Base-by-base conservation (phyloP, 2,888 invertebrate genomes). In the Odontomyia ornata region DNA sequence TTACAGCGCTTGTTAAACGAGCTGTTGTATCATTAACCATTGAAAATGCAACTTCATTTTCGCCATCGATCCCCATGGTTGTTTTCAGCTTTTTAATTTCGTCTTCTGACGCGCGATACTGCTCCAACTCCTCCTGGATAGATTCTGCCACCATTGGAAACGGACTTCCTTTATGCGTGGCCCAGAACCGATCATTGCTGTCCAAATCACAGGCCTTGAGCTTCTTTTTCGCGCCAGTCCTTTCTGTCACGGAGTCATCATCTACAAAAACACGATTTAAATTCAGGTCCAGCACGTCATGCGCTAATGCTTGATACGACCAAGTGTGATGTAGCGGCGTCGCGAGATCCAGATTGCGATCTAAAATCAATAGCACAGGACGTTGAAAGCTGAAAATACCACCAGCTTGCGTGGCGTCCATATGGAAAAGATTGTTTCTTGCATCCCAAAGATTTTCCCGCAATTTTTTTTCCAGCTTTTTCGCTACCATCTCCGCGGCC, bases 251-350 rank as follows among this genome's bases (percentile, higher is more conserved):
- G 0, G 89, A 86, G 67, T 88, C 89, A 82, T 94, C 94, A 78
- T 91, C 91, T 15, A 95, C 91, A 60, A 91, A 90, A 0, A 95
- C 91, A 80, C 89, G 90, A 87, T 99, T 99, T 77, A 98, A 88
- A 9, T 96, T 92, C 81, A 98, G 89, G 83, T 98, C 96, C 77
- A 99, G 87, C 3, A 99, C 94, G 89, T 99, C 99, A 86, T 99
- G 99, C 27, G 96, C 93, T 76, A 99, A 88, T 0, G 99, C 99
- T 87, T 99, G 99, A 86, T 99, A 99, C 0, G 99, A 99, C 99
- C 99, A 99, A 0, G 99, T 98, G 86, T 99, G 99, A 89, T 99
- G 99, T 78, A 99, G 88, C 27, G 98, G 98, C 57, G 99, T 99
- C 1, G 98, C 98, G 91, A 99, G 92, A 86, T 99, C 99, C 80